phyloP scores from a whole-genome alignment of 2,888 invertebrate species.

The Melipona bicolor region DNA sequence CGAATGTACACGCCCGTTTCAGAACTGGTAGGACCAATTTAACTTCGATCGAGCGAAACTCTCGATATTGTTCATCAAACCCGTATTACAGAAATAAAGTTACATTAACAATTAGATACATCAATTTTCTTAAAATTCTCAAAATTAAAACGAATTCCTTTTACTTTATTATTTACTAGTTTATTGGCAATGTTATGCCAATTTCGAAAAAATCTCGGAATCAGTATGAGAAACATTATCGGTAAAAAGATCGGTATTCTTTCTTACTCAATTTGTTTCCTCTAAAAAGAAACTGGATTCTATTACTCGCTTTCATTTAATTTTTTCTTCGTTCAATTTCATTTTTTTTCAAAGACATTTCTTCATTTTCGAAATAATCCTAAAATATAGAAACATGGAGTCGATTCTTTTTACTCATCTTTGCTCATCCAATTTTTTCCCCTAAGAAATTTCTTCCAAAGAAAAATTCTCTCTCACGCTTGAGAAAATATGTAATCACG shows the following conservation, averaged over 20 bases:
- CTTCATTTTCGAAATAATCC: too few species aligned
- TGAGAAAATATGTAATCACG: background rate
- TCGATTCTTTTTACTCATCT: background rate
- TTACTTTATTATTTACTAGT: background rate
- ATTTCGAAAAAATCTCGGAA: background rate
- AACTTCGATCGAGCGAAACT: background rate
- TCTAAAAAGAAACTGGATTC: too few species aligned
- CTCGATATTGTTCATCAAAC: background rate
- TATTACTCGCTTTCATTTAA: too few species aligned
- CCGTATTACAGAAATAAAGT: background rate
- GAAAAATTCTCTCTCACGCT: background rate
- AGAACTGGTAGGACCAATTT: conserved; percentile 1
- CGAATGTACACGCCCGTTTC: conserved; percentile 4
- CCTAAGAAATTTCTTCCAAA: background rate
- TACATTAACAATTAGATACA: rapidly evolving
- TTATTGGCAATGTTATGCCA: background rate
- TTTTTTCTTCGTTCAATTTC: too few species aligned
- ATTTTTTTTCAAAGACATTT: too few species aligned
- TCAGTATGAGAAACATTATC: background rate
- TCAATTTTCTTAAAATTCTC: background rate
- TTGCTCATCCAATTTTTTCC: background rate
- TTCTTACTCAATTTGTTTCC: too few species aligned
- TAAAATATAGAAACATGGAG: background rate
- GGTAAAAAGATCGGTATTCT: background rate
- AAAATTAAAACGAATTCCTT: background rate